Evolutionary conservation across 2,113 vertebrate genomes (phyloP).

Genomic region (Numenius arquata): DNA sequence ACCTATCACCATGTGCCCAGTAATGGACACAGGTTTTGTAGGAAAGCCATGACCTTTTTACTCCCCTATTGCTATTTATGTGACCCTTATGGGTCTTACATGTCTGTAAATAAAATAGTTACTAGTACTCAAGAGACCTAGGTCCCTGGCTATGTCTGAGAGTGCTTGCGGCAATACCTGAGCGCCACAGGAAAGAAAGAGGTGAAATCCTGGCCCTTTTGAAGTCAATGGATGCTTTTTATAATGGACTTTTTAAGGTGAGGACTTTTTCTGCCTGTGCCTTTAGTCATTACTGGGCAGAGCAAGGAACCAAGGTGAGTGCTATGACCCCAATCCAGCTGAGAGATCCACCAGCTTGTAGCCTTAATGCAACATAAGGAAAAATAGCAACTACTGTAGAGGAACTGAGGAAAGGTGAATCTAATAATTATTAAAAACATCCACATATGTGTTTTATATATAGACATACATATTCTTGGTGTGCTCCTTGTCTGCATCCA

Average conservation of each 20-base stretch:
- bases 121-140: neutral
- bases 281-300: neutral
- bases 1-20: rapidly evolving
- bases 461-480: neutral
- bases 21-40: neutral
- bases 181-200: neutral
- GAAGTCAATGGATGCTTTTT: neutral
- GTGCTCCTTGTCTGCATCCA: neutral
- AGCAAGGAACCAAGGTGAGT: neutral
- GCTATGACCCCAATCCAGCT: neutral
- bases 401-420: neutral
- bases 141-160: neutral
- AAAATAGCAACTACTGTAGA: neutral
- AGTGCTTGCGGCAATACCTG: neutral
- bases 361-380: neutral
- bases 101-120: neutral
- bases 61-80: neutral
- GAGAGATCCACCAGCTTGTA: neutral
- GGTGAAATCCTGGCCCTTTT: neutral
- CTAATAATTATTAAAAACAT: neutral
- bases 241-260: neutral
- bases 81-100: neutral
- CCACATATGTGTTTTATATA: neutral
- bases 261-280: neutral
- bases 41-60: neutral